Conservation (phyloP, 53 echinoderm and acorn worm species). For the Paelopatides confundens region DNA sequence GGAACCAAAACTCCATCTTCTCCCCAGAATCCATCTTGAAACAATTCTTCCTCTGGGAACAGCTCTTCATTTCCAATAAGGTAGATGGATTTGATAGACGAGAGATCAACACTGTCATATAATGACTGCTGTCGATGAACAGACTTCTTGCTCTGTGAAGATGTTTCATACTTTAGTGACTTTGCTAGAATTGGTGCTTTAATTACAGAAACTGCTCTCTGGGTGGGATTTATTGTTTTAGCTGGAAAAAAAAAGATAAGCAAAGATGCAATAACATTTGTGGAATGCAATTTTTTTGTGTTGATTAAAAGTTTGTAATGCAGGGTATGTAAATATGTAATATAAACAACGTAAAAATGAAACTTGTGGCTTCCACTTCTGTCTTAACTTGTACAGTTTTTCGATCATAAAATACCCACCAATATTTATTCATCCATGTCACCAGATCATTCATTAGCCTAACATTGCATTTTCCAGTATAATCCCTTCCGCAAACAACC, state of each 20-base stretch:
- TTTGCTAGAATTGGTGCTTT: not conserved
- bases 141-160: not conserved
- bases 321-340: too few relatives aligned
- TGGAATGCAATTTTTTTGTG: too few relatives aligned
- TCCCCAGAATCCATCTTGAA: conserved; percentile 29
- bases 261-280: too few relatives aligned
- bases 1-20: not conserved
- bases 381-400: too few relatives aligned
- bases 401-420: too few relatives aligned
- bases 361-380: too few relatives aligned
- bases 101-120: not conserved
- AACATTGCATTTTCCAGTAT: too few relatives aligned
- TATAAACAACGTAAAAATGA: too few relatives aligned
- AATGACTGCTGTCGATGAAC: not conserved
- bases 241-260: not conserved
- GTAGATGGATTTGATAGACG: conserved; percentile 5
- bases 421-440: too few relatives aligned
- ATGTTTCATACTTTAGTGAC: not conserved
- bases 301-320: too few relatives aligned
- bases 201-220: not conserved
- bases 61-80: conserved; percentile 26
- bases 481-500: too few relatives aligned
- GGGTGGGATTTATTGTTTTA: not conserved
- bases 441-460: too few relatives aligned
- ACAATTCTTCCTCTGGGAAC: not conserved